phyloP scores from a whole-genome alignment of 2,797 vertebrate genomes.

The Prionace glauca region DNA sequence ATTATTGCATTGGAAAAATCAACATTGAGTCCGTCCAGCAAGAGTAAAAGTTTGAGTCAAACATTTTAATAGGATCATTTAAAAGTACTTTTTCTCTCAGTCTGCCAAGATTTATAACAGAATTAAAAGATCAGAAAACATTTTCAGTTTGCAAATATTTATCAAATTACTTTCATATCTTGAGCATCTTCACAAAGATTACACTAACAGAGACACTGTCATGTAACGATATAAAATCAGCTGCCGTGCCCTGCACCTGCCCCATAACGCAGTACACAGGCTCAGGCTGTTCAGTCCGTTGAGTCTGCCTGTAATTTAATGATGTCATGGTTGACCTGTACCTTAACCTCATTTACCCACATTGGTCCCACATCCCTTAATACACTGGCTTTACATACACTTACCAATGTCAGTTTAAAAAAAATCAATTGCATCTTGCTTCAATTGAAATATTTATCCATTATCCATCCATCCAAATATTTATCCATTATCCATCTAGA shows the following conservation, averaged over 20 bases:
- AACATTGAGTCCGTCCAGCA: not conserved
- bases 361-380: not conserved
- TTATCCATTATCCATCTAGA: no score
- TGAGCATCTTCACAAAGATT: not conserved
- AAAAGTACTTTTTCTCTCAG: not conserved
- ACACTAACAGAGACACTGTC: not conserved
- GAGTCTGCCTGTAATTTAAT: not conserved
- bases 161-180: not conserved
- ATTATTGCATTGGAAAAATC: not conserved
- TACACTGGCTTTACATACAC: not conserved
- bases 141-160: not conserved
- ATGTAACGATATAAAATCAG: not conserved
- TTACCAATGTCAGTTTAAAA: not conserved
- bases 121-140: conserved; percentile 1
- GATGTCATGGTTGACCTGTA: not conserved
- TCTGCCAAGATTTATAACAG: not conserved
- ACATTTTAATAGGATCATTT: not conserved
- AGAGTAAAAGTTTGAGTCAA: not conserved
- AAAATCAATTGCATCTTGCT: not conserved
- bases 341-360: not conserved
- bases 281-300: not conserved
- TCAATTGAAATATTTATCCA: not conserved
- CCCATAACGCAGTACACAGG: not conserved
- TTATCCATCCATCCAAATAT: no score
- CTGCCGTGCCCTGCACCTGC: not conserved